Base-by-base conservation (phyloP, 2,888 invertebrate species). In the Pyrochroa serraticornis region DNA sequence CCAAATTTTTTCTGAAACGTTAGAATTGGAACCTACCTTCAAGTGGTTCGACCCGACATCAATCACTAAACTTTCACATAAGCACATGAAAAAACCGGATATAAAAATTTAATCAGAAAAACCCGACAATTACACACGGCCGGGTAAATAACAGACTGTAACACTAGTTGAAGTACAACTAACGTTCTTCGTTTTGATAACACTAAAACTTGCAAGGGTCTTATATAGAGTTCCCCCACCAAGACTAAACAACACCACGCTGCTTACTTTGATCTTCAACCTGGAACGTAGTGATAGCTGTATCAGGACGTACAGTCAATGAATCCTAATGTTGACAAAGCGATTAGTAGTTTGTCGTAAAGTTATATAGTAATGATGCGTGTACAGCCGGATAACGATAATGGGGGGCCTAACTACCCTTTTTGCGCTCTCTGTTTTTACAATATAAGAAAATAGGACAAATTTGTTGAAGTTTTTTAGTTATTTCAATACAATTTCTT, bases 51-150 rank as follows among this genome's bases (percentile, higher is more conserved):
- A 47, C 52, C 38, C 33, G 48, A 48, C 43, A 34, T 34, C 22
- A 22, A 30, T 35, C 12, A 43, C 38, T 37, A 7, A 22, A 42
- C 33, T 36, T 53, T 22, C 37, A 53, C 58, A 58, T 58, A 58
- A 52, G 48, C 43, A 48, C 58, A 58, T 58, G 58, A 58, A 58
- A 57, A 53, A 48, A 48, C 32, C 36, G 45, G 13, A 36, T 36
- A 14, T 35, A 43, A 55, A 44, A 51, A 6, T 22, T 22, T 34
- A 12, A 47, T 33, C 10, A 51, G 37, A 32, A 32, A 34, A 41
- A 9, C 38, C 32, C 34, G 38, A 10, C 31, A 41, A 38, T n/a
- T 12, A 53, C 32, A n/a, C 22, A 22, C 22, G 22, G n/a, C n/a
- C n/a, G n/a, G 22, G 22, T 22, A 22, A 22, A 22, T 22, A 22